Percentiles rank a stretch among this genome's conserved stretches.
Evolutionary conservation across 2,888 invertebrate species (phyloP).

Genomic region (Hypselothyrea guttata): DNA sequence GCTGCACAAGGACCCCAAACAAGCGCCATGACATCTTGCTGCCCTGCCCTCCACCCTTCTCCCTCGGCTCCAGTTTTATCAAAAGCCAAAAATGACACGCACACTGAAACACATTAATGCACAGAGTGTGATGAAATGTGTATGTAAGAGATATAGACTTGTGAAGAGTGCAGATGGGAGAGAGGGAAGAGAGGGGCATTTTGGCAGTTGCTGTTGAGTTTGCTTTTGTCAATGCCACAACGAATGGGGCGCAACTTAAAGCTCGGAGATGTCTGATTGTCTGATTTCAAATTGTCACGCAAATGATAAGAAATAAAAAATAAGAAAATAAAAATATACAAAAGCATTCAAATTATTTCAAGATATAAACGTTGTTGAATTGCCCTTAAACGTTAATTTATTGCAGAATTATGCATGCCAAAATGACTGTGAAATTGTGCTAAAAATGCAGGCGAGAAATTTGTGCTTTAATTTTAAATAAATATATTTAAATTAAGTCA

Average conservation of each 20-base stretch:
- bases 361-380: neutral
- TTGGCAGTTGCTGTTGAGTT: slow-evolving; percentile 5
- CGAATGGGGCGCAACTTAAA: slow-evolving; percentile 7
- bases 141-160: slow-evolving; percentile 5
- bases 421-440: no score
- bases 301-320: slow-evolving; percentile 7
- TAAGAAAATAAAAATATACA: slow-evolving; percentile 10
- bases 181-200: neutral
- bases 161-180: neutral
- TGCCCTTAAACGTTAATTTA: no score
- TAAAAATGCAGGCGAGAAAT: no score
- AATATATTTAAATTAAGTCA: no score
- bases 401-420: no score
- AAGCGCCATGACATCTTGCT: slow-evolving; percentile 38
- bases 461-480: no score
- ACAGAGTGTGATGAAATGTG: slow-evolving; percentile 32
- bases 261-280: slow-evolving; percentile 16
- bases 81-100: slow-evolving; percentile 62
- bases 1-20: slow-evolving; percentile 22
- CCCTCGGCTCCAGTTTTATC: slow-evolving; percentile 29
- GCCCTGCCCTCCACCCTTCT: neutral
- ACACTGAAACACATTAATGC: slow-evolving; percentile 34
- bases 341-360: neutral
- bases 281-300: slow-evolving; percentile 12
- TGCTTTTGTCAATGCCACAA: slow-evolving; percentile 24